A percentile compares a stretch with the other conserved stretches of the same genome.
Conservation (phyloP, 2,113 vertebrate genomes). For the Mionectes macconnelli region DNA sequence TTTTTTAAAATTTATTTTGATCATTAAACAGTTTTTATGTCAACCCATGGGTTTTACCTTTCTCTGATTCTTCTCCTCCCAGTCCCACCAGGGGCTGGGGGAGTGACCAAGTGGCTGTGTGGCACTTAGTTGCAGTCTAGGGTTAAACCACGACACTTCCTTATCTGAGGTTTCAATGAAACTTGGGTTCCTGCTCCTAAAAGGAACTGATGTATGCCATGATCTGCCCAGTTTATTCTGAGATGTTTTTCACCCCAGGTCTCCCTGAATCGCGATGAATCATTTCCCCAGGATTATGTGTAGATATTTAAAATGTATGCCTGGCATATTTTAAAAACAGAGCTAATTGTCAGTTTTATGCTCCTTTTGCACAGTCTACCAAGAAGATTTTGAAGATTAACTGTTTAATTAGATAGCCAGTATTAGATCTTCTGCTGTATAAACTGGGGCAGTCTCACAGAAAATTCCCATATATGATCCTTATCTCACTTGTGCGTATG, state of each 20-base stretch:
- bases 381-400: neutral
- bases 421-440: neutral
- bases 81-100: neutral
- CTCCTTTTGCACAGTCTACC: neutral
- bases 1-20: neutral
- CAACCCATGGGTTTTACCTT: neutral
- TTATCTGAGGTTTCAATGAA: neutral
- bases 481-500: neutral
- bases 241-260: neutral
- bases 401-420: neutral
- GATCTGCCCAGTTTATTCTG: neutral
- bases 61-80: neutral
- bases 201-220: neutral
- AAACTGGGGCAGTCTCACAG: neutral
- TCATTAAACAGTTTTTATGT: neutral
- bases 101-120: neutral
- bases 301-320: neutral
- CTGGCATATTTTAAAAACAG: neutral
- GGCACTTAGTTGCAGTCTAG: neutral
- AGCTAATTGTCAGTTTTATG: neutral
- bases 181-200: neutral
- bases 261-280: neutral
- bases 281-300: constrained; percentile 2
- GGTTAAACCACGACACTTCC: neutral
- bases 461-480: neutral